Conservation (phyloP, 1,140 invertebrate genomes). For the Leptoteleia sp. region DNA sequence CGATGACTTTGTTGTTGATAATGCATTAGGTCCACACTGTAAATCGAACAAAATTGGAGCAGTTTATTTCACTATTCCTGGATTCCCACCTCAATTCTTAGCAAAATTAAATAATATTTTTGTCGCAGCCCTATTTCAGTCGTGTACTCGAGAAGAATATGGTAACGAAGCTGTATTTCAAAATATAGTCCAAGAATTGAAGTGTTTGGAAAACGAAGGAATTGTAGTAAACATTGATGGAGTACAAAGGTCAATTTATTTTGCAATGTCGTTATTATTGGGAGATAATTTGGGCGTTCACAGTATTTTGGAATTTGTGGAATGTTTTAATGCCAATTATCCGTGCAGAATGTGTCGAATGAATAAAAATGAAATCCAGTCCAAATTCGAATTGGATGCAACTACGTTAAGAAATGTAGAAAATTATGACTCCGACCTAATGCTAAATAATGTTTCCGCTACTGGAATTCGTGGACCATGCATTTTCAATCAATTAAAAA, state of each 20-base stretch:
- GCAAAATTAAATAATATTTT: conserved; percentile 39
- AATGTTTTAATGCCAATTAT: conserved; percentile 7
- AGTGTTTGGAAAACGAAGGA: conserved; percentile 1
- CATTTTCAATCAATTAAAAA: conserved; percentile 10
- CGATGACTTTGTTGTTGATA: conserved; percentile 42
- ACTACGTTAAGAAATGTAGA: too few relatives aligned
- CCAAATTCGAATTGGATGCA: too few relatives aligned
- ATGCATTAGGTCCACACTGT: conserved; percentile 26
- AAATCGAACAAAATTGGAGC: conserved; percentile 40
- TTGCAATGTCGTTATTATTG: too few relatives aligned
- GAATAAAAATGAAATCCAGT: neutral
- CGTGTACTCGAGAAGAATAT: neutral
- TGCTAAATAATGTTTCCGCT: conserved; percentile 1
- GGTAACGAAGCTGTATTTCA: conserved; percentile 6
- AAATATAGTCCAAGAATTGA: neutral
- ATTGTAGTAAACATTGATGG: too few relatives aligned
- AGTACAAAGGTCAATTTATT: too few relatives aligned
- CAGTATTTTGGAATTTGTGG: conserved; percentile 19
- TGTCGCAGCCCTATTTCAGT: neutral
- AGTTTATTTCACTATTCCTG: conserved; percentile 31
- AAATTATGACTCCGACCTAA: too few relatives aligned
- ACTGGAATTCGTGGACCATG: conserved; percentile 7
- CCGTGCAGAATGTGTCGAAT: conserved; percentile 15
- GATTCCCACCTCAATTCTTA: conserved; percentile 21
- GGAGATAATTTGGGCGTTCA: conserved; percentile 25